phyloP scores from a whole-genome alignment of 1,140 invertebrate genomes.

The Magallana ariakensis region DNA sequence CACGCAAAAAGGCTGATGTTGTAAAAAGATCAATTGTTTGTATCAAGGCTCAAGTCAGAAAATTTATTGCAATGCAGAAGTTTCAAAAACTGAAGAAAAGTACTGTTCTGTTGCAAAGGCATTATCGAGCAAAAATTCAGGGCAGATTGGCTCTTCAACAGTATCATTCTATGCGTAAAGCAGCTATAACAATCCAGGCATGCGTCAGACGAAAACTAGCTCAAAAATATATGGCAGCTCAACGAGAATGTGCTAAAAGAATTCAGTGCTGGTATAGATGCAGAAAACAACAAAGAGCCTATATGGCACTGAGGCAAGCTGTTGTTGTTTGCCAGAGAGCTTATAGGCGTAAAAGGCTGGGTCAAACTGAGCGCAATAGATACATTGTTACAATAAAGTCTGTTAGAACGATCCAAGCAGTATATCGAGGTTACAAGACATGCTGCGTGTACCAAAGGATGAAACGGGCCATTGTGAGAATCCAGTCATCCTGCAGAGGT shows the following conservation, averaged over 20 bases:
- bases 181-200: slow-evolving; percentile 61
- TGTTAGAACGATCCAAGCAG: slow-evolving; percentile 43
- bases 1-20: slow-evolving; percentile 9
- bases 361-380: neutral
- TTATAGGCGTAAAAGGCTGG: neutral
- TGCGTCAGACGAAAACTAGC: slow-evolving; percentile 38
- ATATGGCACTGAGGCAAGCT: slow-evolving; percentile 36
- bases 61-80: neutral
- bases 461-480: slow-evolving; percentile 5
- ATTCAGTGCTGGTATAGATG: slow-evolving; percentile 50
- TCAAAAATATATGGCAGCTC: neutral
- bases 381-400: slow-evolving; percentile 32
- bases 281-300: slow-evolving; percentile 39
- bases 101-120: slow-evolving; percentile 33
- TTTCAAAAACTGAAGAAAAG: slow-evolving; percentile 28
- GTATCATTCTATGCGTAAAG: slow-evolving; percentile 31
- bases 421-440: slow-evolving; percentile 27
- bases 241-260: slow-evolving; percentile 1
- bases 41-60: slow-evolving; percentile 49
- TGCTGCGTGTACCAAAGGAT: slow-evolving; percentile 10
- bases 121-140: slow-evolving; percentile 30
- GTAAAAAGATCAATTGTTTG: slow-evolving; percentile 45
- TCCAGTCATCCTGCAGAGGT: slow-evolving; percentile 41
- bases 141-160: slow-evolving; percentile 9
- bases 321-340: slow-evolving; percentile 35